Evolutionary conservation across 2,113 vertebrate genomes (phyloP).

Genomic region (Dolichallabes microphthalmus): DNA sequence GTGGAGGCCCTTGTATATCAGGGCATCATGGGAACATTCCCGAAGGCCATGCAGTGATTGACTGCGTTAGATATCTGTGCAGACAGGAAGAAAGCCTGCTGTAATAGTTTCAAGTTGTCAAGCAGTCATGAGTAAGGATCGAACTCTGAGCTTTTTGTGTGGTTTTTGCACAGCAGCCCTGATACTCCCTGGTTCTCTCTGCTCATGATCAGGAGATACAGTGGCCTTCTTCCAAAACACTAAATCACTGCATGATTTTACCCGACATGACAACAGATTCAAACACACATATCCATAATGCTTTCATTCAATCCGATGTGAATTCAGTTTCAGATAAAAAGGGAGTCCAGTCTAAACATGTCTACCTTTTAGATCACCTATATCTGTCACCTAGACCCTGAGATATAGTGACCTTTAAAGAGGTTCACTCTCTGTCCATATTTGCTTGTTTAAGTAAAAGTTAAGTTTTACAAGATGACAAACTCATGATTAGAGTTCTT

Average conservation of each 20-base stretch:
- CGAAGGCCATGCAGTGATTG: constrained; percentile 40
- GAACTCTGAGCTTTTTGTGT: background rate
- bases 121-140: constrained; percentile 7
- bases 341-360: no score
- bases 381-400: background rate
- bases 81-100: constrained; percentile 39
- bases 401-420: background rate
- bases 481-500: background rate
- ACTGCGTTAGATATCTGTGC: constrained; percentile 51
- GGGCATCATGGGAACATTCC: constrained; percentile 38
- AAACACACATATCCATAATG: background rate
- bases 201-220: background rate
- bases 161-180: background rate
- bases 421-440: background rate
- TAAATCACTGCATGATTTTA: background rate
- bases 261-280: background rate
- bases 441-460: background rate
- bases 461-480: background rate
- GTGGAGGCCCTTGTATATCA: background rate
- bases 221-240: background rate
- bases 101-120: constrained; percentile 53
- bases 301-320: background rate
- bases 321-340: background rate
- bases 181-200: background rate
- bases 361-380: background rate